Conservation (phyloP, 2,888 invertebrate genomes). For the Caenorhabditis japonica region DNA sequence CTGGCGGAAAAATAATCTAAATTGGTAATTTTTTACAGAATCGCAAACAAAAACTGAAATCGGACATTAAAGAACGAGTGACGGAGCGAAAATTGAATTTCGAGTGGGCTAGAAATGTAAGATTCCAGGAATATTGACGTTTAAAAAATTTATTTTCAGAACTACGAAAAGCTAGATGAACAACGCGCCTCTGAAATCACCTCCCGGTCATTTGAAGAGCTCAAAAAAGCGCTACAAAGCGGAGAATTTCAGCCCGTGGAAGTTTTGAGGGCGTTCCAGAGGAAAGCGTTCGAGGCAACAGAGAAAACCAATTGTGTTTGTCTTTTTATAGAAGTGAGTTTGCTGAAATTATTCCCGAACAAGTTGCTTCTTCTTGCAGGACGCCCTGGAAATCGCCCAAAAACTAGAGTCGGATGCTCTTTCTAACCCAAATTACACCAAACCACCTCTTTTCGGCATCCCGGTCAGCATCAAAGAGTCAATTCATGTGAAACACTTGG, state of each 20-base stretch:
- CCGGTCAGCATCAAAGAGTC: conserved; percentile 73
- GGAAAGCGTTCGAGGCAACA: conserved; percentile 65
- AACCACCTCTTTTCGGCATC: conserved; percentile 68
- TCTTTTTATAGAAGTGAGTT: conserved; percentile 51
- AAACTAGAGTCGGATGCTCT: conserved; percentile 5
- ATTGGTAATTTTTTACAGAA: conserved; percentile 9
- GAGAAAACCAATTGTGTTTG: conserved; percentile 70
- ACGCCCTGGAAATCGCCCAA: conserved; percentile 28
- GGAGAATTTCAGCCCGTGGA: conserved; percentile 57
- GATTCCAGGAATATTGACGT: background rate
- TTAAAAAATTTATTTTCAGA: conserved; percentile 7
- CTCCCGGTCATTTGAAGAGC: conserved; percentile 8
- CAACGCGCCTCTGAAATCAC: conserved; percentile 14
- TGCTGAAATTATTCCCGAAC: too few relatives aligned
- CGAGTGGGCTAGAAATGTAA: conserved; percentile 38
- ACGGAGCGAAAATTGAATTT: conserved; percentile 31
- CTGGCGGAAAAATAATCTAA: background rate
- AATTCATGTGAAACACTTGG: conserved; percentile 66
- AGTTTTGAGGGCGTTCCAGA: conserved; percentile 67
- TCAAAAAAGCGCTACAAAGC: conserved; percentile 56
- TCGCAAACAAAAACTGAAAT: conserved; percentile 12
- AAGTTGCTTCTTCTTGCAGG: too few relatives aligned
- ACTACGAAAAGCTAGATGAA: conserved; percentile 32
- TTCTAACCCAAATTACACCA: conserved; percentile 10
- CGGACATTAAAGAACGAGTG: conserved; percentile 14